These are phyloP conservation scores for Drosophila rellima DNA, from an alignment of 2,888 invertebrate species.

Conservation along the genomic window DNA sequence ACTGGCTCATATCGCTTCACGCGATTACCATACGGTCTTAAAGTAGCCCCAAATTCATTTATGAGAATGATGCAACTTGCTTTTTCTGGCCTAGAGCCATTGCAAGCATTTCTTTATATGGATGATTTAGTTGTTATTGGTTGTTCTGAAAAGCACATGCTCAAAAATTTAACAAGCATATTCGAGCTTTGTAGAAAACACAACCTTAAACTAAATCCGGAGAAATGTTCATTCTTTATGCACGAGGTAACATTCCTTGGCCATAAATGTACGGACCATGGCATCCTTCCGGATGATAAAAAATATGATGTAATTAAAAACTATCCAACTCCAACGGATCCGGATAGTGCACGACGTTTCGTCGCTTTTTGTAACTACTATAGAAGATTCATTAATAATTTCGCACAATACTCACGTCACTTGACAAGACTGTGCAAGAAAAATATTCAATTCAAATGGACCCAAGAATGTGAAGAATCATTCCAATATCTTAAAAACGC, in stretches of 20 bases:
- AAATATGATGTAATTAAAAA: slow-evolving; percentile 2
- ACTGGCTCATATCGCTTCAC: background rate
- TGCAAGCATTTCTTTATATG: background rate
- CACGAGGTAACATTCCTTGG: background rate
- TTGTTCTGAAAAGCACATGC: background rate
- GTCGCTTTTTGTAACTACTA: no score
- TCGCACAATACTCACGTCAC: slow-evolving; percentile 1
- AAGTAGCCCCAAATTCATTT: background rate
- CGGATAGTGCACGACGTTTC: no score
- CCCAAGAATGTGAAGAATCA: background rate
- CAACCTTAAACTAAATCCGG: no score
- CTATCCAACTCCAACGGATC: background rate
- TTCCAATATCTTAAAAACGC: background rate
- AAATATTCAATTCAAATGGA: background rate
- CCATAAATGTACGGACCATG: background rate
- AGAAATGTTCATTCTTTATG: slow-evolving; percentile 1
- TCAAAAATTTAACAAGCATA: background rate
- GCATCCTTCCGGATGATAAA: background rate
- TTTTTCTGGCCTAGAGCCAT: background rate
- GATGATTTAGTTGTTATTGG: background rate
- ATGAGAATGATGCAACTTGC: background rate
- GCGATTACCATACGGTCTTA: background rate
- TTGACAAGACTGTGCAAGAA: background rate
- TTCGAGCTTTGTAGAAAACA: background rate
- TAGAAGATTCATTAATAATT: background rate